Evolutionary conservation across 2,113 vertebrate species (phyloP).

Genomic region (Probosciger aterrimus): DNA sequence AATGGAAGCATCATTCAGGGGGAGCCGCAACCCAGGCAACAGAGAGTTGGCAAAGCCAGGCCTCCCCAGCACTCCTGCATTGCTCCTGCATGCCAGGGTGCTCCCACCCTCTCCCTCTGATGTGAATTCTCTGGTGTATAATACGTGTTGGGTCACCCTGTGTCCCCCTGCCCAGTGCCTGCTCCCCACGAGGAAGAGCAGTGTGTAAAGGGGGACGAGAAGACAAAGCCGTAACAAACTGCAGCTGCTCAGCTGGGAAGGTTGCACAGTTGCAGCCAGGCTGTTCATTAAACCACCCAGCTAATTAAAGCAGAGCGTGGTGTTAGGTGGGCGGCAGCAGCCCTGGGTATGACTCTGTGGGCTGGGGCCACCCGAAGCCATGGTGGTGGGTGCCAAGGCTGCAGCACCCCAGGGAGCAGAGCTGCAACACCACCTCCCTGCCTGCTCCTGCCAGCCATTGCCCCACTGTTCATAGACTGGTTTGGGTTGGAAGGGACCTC

Average conservation of each 20-base stretch:
- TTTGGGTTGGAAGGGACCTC: not conserved
- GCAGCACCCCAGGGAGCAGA: not conserved
- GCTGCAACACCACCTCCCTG: not conserved
- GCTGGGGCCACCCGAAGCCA: not conserved
- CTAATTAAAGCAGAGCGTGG: not conserved
- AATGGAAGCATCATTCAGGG: not conserved
- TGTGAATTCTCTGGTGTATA: not conserved
- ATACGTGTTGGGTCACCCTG: not conserved
- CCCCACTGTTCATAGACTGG: not conserved
- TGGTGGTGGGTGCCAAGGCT: not conserved
- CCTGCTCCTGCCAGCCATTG: not conserved
- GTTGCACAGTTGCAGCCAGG: not conserved
- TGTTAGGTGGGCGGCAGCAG: not conserved
- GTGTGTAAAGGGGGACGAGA: not conserved
- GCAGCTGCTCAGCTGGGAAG: not conserved
- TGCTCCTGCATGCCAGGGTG: not conserved
- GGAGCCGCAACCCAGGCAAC: not conserved
- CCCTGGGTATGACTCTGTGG: not conserved
- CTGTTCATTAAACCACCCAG: not conserved
- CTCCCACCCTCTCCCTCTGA: not conserved
- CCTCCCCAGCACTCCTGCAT: not conserved
- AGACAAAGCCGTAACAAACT: not conserved
- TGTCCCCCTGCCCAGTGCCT: not conserved
- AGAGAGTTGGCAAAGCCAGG: not conserved
- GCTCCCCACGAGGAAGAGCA: not conserved